Evolutionary conservation across 2,797 vertebrate genomes (phyloP).

Genomic region (Anas acuta): DNA sequence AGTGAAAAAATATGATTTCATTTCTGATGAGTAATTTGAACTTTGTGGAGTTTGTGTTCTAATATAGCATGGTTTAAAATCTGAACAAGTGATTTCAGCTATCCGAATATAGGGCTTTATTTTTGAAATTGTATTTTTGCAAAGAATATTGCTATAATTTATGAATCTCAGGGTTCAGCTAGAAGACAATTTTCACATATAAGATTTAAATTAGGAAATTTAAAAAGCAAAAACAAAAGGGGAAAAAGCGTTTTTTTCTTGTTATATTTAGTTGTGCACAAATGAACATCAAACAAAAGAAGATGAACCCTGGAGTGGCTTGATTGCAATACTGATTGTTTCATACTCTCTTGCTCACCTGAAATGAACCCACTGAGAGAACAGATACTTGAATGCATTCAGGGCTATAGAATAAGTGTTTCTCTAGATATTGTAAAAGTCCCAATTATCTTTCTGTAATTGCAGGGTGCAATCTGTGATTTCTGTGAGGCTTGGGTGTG

Average conservation of each 20-base stretch:
- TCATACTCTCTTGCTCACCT: background rate
- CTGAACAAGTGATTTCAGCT: background rate
- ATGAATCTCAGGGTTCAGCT: background rate
- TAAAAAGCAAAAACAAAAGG: background rate
- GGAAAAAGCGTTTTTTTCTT: background rate
- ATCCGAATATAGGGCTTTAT: background rate
- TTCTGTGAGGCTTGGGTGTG: constrained; percentile 99
- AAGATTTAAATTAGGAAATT: background rate
- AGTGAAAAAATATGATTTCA: background rate
- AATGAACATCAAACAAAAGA: background rate
- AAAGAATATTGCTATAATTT: background rate
- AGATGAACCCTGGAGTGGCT: background rate
- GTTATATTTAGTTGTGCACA: background rate
- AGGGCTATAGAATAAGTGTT: background rate
- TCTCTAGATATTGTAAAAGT: background rate
- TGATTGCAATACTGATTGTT: background rate
- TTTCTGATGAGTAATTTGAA: background rate
- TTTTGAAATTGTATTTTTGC: background rate
- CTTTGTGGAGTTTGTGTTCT: background rate
- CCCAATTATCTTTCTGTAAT: background rate
- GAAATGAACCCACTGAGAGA: background rate
- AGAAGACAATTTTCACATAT: background rate
- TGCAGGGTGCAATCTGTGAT: constrained; percentile 94
- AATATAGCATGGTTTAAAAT: background rate
- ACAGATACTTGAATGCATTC: background rate